Percentiles rank a stretch among this genome's conserved stretches.
phyloP scores from a whole-genome alignment of 2,113 vertebrate genomes.

The Mustelus asterias region DNA sequence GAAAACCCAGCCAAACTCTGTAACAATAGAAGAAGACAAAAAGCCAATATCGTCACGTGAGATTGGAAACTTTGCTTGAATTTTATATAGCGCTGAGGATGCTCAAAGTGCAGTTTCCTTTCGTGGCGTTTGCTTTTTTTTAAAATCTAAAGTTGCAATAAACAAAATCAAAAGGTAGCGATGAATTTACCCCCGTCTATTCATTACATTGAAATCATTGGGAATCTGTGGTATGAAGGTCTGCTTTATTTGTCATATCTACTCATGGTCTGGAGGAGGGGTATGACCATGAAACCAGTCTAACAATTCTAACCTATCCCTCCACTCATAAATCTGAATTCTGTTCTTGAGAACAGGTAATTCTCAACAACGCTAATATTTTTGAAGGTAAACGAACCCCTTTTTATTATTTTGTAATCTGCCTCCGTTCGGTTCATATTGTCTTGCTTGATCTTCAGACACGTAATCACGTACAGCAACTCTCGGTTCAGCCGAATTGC shows the following conservation, averaged over 20 bases:
- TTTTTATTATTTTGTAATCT: constrained; percentile 31
- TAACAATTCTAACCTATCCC: background rate
- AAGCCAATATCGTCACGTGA: constrained; percentile 12
- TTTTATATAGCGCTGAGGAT: background rate
- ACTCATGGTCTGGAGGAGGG: background rate
- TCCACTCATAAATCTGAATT: background rate
- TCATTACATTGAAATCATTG: background rate
- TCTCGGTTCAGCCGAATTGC: background rate
- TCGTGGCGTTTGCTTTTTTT: background rate
- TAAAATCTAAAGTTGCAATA: background rate
- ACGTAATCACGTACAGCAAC: background rate
- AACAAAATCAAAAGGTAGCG: background rate
- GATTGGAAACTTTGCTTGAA: constrained; percentile 13
- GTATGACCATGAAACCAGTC: no score
- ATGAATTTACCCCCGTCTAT: background rate
- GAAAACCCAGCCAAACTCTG: constrained; percentile 50
- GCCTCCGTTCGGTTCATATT: constrained; percentile 51
- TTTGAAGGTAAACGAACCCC: background rate
- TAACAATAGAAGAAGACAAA: background rate
- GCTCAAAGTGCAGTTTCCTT: background rate
- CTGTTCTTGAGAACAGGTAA: background rate
- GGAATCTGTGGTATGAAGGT: background rate
- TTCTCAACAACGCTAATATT: background rate
- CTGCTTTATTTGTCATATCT: background rate
- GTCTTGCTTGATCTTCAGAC: constrained; percentile 31